Base-by-base conservation (phyloP, 2,797 vertebrate species). In the Dromococcyx pavoninus region DNA sequence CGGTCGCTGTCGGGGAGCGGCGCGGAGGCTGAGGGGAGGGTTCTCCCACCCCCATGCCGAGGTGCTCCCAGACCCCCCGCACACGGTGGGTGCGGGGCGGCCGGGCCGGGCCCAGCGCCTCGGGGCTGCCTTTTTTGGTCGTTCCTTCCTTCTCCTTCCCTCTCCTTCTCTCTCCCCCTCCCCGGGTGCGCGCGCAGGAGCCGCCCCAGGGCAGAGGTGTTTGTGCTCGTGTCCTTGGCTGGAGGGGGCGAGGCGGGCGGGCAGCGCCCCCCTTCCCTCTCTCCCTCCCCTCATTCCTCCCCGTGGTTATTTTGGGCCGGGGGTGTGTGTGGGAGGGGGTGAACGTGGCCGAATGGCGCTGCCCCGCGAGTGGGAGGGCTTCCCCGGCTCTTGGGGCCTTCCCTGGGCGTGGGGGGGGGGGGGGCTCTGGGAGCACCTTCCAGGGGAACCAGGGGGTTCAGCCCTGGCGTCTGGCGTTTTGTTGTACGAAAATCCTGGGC, bases 191-290 rank as follows among this genome's bases (percentile, higher is more conserved):
- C 94, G 94, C 94, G 94, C 91, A 93, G 92, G 82, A 95, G 93
- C 93, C 86, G 66, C 78, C 88, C 91, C 86, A 23, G 94, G 95
- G 93, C 93, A 94, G 93, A 89, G 95, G 91, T 86, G 93, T 92
- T 95, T 91, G 87, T 88, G 86, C 84, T 86, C 87, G 93, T 89
- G 93, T 91, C 95, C 95, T 94, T 95, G 91, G 79, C 75, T 86
- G 75, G 83, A 87, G 87, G 92, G 89, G 60, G 74, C 89, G 89
- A 64, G 86, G 91, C 69, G 77, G 46, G 46, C 46, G 48, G 46
- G 46, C 46, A 23, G 46, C 44, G 44, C 16, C 17, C 15, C 33
- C 84, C 88, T 24, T n/a, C n/a, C n/a, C n/a, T n/a, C n/a, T n/a
- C 32, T 39, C 50, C 16, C 17, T 15, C 33, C 79, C 88, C 24